Percentiles rank a stretch among this genome's conserved stretches.
Conservation (phyloP, 2,797 vertebrate genomes). For the Lithobates pipiens region DNA sequence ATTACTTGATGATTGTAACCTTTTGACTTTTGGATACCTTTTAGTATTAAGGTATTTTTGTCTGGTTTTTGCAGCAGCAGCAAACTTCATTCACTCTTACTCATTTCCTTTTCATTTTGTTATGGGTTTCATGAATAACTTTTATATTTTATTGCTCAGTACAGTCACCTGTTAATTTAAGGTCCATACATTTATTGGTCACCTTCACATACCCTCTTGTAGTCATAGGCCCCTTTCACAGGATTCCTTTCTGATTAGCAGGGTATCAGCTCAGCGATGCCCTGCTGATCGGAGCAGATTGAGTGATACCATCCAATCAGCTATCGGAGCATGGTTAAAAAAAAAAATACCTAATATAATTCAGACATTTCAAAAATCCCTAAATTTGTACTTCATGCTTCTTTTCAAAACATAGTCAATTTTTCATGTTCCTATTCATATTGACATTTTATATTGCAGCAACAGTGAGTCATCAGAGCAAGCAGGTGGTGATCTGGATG, state of each 20-base stretch:
- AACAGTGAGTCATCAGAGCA: slow-evolving; percentile 50
- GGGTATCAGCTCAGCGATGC: not conserved
- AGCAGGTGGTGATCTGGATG: slow-evolving; percentile 53
- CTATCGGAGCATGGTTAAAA: not conserved
- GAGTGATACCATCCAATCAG: too few relatives aligned
- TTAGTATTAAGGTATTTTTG: too few relatives aligned
- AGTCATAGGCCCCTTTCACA: not conserved
- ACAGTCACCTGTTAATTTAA: not conserved
- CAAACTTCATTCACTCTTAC: too few relatives aligned
- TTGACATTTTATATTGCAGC: slow-evolving; percentile 34
- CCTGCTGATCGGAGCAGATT: too few relatives aligned
- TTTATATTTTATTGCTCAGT: not conserved
- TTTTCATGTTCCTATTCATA: slow-evolving; percentile 36
- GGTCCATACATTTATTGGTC: not conserved
- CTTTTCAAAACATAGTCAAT: slow-evolving; percentile 23
- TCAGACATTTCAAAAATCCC: not conserved
- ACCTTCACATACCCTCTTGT: not conserved
- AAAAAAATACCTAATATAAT: not conserved
- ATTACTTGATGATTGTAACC: too few relatives aligned
- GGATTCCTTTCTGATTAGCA: too few relatives aligned
- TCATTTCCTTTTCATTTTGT: too few relatives aligned
- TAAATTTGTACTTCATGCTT: not conserved
- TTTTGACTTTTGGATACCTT: too few relatives aligned
- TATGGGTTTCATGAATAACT: not conserved
- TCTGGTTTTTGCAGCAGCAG: too few relatives aligned